These are phyloP conservation scores for Sinosuthora webbiana DNA, from an alignment of 2,113 vertebrate species.

Conservation along the genomic window DNA sequence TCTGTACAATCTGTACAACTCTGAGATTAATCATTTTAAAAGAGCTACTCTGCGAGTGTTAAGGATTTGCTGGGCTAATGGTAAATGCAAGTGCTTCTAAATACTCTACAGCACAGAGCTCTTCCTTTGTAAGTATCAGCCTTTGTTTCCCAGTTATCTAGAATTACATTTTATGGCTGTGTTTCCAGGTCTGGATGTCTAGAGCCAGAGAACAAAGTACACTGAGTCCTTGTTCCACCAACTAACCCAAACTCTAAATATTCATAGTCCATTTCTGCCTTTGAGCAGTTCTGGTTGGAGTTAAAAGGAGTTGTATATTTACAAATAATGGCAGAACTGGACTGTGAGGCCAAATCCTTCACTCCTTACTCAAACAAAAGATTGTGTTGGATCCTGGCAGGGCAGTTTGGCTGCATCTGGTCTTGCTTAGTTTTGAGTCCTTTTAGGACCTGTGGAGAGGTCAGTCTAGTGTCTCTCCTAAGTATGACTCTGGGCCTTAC, in stretches of 20 bases:
- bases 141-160: conserved; percentile 35
- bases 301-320: not conserved
- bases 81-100: conserved; percentile 9
- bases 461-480: not conserved
- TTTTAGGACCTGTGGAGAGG: not conserved
- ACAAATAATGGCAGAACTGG: not conserved
- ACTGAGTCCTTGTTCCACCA: not conserved
- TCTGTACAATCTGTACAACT: conserved; percentile 68
- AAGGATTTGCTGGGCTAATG: conserved; percentile 28
- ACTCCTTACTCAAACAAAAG: not conserved
- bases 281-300: not conserved
- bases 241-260: not conserved
- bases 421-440: not conserved
- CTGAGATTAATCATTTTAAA: conserved; percentile 76
- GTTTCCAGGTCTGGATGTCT: conserved; percentile 15
- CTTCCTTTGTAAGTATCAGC: not conserved
- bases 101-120: not conserved
- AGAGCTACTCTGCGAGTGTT: conserved; percentile 52
- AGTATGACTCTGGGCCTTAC: not conserved
- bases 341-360: not conserved
- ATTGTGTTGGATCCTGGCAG: not conserved
- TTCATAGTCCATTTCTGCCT: not conserved
- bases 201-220: conserved; percentile 2
- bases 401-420: not conserved
- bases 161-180: not conserved